Percentiles rank a stretch among this genome's conserved stretches.
Evolutionary conservation across 2,113 vertebrate species (phyloP).

Genomic region (Mirza zaza): DNA sequence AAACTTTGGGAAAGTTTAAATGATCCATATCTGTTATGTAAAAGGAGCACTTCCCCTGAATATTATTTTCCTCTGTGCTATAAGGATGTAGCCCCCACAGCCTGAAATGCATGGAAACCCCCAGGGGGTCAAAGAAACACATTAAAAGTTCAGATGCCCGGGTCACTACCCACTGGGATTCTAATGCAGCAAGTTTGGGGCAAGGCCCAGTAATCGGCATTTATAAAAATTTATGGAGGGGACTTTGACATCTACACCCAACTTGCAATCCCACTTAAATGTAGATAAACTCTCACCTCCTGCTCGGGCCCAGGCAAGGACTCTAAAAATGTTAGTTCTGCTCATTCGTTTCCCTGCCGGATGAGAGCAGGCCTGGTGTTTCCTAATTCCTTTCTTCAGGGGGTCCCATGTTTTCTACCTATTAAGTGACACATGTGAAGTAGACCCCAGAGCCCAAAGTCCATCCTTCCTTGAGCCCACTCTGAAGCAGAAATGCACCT

Average conservation of each 20-base stretch:
- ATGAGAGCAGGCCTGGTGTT: too few relatives aligned
- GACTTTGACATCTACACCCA: not conserved
- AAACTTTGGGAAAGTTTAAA: not conserved
- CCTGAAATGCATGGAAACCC: not conserved
- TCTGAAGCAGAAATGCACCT: not conserved
- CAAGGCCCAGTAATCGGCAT: not conserved
- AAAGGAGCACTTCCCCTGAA: not conserved
- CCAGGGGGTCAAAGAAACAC: not conserved
- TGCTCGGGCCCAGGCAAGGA: not conserved
- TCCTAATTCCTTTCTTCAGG: not conserved
- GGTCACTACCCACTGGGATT: not conserved
- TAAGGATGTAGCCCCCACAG: not conserved
- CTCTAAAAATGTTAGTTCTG: not conserved
- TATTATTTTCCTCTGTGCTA: not conserved
- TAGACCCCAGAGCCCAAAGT: not conserved
- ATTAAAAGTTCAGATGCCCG: not conserved
- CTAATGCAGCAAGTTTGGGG: not conserved
- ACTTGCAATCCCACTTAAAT: not conserved
- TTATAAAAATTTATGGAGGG: not conserved
- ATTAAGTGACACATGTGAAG: not conserved
- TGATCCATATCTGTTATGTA: not conserved
- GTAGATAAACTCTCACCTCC: not conserved
- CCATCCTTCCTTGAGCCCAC: not conserved
- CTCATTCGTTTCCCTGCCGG: not conserved
- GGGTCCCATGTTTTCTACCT: not conserved